Percentiles rank a stretch among this genome's conserved stretches.
phyloP scores from a whole-genome alignment of 1,140 invertebrate species.

The Drosophila subpulchrella region DNA sequence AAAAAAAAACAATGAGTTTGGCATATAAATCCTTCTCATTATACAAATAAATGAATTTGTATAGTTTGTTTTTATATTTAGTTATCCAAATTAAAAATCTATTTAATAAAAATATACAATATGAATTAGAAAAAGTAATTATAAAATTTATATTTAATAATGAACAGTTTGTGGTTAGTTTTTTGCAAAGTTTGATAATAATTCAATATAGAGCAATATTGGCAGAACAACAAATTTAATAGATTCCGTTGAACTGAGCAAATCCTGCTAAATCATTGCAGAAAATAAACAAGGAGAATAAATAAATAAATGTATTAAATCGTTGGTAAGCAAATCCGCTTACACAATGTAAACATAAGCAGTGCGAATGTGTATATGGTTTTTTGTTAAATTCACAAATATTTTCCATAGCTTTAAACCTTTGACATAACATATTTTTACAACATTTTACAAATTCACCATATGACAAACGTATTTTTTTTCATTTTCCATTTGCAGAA shows the following conservation, averaged over 20 bases:
- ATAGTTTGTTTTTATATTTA: neutral
- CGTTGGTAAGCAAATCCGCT: conserved; percentile 29
- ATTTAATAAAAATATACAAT: neutral
- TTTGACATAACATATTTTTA: conserved; percentile 8
- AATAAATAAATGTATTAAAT: conserved; percentile 23
- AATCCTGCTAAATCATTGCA: conserved; percentile 4
- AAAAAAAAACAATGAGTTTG: neutral
- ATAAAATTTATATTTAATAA: neutral
- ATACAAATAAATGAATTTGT: neutral
- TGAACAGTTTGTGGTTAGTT: neutral
- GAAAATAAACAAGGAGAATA: conserved; percentile 4
- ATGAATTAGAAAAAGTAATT: neutral
- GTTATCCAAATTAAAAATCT: conserved; percentile 5
- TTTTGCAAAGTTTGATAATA: neutral
- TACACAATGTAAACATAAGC: conserved; percentile 13
- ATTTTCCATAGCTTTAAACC: conserved; percentile 10
- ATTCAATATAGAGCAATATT: neutral
- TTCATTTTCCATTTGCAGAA: conserved; percentile 80
- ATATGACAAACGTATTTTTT: conserved; percentile 9
- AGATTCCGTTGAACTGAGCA: neutral
- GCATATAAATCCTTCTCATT: neutral
- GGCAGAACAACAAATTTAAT: neutral
- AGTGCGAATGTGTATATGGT: neutral
- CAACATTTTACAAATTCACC: conserved; percentile 2
- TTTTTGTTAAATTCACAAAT: conserved; percentile 5